Evolutionary conservation across 2,113 vertebrate species (phyloP).

Genomic region (Perognathus longimembris): DNA sequence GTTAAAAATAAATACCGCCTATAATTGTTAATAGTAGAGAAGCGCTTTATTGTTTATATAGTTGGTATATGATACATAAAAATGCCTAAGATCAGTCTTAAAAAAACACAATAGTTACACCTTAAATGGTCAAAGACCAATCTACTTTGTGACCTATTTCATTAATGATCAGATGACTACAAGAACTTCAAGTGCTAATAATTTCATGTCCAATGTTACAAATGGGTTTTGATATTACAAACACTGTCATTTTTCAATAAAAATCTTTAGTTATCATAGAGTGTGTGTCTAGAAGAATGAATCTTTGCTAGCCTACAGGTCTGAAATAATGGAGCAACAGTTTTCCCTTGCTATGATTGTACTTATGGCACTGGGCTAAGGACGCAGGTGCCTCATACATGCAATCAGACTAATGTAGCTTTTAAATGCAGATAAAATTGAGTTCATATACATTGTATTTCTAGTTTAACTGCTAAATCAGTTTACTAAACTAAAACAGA

Average conservation of each 20-base stretch:
- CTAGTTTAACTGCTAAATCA: conserved; percentile 65
- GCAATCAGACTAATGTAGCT: conserved; percentile 14
- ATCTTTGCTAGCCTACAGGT: conserved; percentile 45
- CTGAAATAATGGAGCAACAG: conserved; percentile 25
- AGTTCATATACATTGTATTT: conserved; percentile 57
- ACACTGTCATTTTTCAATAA: conserved; percentile 60
- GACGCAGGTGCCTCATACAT: conserved; percentile 16
- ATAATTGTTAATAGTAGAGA: conserved; percentile 49
- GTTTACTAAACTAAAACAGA: conserved; percentile 68
- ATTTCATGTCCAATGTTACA: conserved; percentile 78
- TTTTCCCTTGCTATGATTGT: not conserved
- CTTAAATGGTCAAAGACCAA: conserved; percentile 28
- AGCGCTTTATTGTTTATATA: conserved; percentile 75
- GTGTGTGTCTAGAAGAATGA: conserved; percentile 33
- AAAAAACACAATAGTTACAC: conserved; percentile 52
- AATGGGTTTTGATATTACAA: conserved; percentile 79
- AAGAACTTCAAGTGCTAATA: conserved; percentile 82
- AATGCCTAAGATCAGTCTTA: conserved; percentile 65
- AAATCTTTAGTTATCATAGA: conserved; percentile 54
- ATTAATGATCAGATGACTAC: conserved; percentile 80
- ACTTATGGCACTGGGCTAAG: not conserved
- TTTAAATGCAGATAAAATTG: conserved; percentile 10
- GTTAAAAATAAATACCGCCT: conserved; percentile 71
- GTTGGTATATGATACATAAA: conserved; percentile 68
- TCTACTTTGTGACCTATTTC: conserved; percentile 50